These are phyloP conservation scores for Pandemis heparana DNA, from an alignment of 2,888 invertebrate genomes.

Conservation along the genomic window DNA sequence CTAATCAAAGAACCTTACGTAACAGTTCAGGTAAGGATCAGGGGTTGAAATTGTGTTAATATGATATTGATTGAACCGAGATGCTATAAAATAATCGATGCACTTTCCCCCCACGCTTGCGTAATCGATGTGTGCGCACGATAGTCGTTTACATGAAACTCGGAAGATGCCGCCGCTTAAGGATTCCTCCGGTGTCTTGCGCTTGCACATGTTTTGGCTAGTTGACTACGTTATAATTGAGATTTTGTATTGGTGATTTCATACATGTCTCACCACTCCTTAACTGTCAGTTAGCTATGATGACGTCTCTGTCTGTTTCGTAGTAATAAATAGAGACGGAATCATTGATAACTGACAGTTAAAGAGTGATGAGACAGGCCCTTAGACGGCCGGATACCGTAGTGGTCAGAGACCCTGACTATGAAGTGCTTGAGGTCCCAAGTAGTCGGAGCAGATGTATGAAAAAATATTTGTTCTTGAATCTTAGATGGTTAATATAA, in stretches of 20 bases:
- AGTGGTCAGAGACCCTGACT: no score
- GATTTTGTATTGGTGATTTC: constrained; percentile 19
- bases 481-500: no score
- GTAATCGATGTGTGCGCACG: constrained; percentile 66
- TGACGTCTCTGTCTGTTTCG: no score
- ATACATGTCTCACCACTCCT: no score
- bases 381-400: no score
- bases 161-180: constrained; percentile 63
- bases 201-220: constrained; percentile 21
- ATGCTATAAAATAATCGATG: constrained; percentile 63
- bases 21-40: constrained; percentile 28
- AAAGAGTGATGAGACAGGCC: no score
- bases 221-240: constrained; percentile 19
- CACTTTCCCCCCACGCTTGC: constrained; percentile 74
- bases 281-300: no score
- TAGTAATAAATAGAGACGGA: no score
- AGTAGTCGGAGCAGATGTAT: no score
- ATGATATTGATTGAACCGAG: constrained; percentile 14
- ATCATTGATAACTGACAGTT: no score
- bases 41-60: constrained; percentile 38
- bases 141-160: constrained; percentile 70
- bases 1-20: constrained; percentile 6
- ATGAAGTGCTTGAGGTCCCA: no score
- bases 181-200: constrained; percentile 56
- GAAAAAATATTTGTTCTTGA: no score